Evolutionary conservation across 2,113 vertebrate genomes (phyloP).

Genomic region (Perca flavescens): DNA sequence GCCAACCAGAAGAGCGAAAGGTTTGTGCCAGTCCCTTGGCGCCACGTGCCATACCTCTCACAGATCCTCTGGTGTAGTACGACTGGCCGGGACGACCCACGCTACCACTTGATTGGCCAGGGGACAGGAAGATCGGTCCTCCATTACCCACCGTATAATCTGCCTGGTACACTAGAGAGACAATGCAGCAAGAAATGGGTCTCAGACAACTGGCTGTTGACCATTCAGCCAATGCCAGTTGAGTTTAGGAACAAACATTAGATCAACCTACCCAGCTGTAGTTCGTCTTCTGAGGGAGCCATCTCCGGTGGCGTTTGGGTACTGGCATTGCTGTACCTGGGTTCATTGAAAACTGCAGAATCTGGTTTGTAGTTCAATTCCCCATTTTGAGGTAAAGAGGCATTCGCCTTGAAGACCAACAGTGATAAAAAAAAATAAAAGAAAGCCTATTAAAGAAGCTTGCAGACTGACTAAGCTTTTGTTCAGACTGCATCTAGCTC

Average conservation of each 20-base stretch:
- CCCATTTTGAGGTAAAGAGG: constrained; percentile 85
- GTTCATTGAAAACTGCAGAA: constrained; percentile 76
- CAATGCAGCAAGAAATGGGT: neutral
- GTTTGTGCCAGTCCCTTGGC: constrained; percentile 85
- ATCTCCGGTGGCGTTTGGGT: constrained; percentile 94
- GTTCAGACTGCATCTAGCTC: neutral
- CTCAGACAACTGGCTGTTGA: constrained; percentile 21
- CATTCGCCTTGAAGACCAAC: constrained; percentile 90
- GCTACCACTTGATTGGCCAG: constrained; percentile 77
- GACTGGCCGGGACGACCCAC: constrained; percentile 85
- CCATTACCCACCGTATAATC: constrained; percentile 86
- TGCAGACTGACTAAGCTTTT: neutral
- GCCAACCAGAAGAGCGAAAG: constrained; percentile 86
- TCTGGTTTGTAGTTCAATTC: constrained; percentile 86
- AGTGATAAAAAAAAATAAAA: neutral
- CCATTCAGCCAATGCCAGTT: neutral
- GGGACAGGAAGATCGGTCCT: constrained; percentile 87
- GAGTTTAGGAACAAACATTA: neutral
- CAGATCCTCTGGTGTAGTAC: constrained; percentile 85
- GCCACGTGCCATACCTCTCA: constrained; percentile 88
- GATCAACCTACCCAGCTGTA: constrained; percentile 79
- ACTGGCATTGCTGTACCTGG: constrained; percentile 88
- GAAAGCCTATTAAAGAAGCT: neutral
- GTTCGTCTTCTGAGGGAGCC: constrained; percentile 86
- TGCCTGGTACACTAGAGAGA: constrained; percentile 82